phyloP scores from a whole-genome alignment of 2,888 invertebrate species.

The Toxonevra muliebris region DNA sequence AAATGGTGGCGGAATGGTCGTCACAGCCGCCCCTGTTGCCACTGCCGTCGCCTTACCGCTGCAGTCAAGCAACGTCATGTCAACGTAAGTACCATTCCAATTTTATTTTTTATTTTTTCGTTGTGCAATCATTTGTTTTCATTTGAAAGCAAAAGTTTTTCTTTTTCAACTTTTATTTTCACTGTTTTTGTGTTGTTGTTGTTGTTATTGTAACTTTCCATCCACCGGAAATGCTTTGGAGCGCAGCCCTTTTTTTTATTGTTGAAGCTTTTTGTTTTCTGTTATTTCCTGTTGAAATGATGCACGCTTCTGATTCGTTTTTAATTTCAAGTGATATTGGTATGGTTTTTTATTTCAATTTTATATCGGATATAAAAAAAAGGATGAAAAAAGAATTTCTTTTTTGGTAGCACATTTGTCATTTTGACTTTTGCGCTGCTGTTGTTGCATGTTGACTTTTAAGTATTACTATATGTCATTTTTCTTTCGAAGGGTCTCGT shows the following conservation, averaged over 20 bases:
- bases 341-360: background rate
- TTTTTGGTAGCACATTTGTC: conserved; percentile 16
- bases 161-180: conserved; percentile 19
- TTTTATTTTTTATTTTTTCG: background rate
- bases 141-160: background rate
- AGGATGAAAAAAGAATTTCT: too few relatives aligned
- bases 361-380: background rate
- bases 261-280: conserved; percentile 23
- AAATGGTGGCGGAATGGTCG: conserved; percentile 1
- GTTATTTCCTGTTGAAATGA: conserved; percentile 24
- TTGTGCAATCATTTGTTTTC: background rate
- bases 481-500: too few relatives aligned
- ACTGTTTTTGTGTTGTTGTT: conserved; percentile 11
- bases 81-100: conserved; percentile 40
- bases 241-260: conserved; percentile 22
- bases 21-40: background rate
- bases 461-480: too few relatives aligned
- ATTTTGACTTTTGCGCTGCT: background rate
- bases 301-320: conserved; percentile 49
- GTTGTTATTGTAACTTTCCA: conserved; percentile 5
- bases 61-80: conserved; percentile 23
- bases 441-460: background rate
- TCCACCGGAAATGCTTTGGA: conserved; percentile 48
- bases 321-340: conserved; percentile 47
- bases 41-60: conserved; percentile 18